Evolutionary conservation across 35 echinoderm and acorn worm species (phyloP).

Genomic region (Heliocidaris tuberculata): DNA sequence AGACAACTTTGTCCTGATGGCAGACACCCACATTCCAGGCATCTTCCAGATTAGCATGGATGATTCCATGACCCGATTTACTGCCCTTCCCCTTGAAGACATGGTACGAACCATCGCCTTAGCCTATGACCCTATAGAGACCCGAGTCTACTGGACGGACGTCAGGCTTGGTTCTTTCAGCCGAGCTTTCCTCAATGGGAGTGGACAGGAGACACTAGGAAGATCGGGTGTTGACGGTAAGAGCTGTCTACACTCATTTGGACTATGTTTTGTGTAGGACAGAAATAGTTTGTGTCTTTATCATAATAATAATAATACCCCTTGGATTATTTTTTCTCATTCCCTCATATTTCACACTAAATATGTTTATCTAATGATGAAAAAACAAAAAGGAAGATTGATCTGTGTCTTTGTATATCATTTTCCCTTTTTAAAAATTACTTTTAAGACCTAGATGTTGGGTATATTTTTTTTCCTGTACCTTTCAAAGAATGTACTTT

Average conservation of each 20-base stretch:
- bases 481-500: no score
- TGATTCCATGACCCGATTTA: neutral
- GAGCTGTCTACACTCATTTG: neutral
- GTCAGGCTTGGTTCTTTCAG: slow-evolving; percentile 17
- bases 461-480: no score
- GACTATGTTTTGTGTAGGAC: no score
- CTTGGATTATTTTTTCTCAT: no score
- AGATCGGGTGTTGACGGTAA: slow-evolving; percentile 37
- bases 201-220: slow-evolving; percentile 4
- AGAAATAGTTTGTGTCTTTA: no score
- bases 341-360: no score
- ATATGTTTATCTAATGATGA: no score
- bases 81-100: slow-evolving; percentile 44
- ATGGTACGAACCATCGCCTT: slow-evolving; percentile 50
- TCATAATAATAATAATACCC: no score
- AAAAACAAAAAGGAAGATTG: no score
- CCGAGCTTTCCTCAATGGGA: slow-evolving; percentile 15
- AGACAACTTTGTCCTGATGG: slow-evolving; percentile 52
- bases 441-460: no score
- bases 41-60: slow-evolving; percentile 60
- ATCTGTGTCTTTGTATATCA: no score
- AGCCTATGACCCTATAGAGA: slow-evolving; percentile 50
- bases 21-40: slow-evolving; percentile 54
- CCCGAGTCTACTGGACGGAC: slow-evolving; percentile 44
- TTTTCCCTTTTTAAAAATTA: no score